phyloP scores from a whole-genome alignment of 2,113 vertebrate species.

The Phoenicopterus ruber region DNA sequence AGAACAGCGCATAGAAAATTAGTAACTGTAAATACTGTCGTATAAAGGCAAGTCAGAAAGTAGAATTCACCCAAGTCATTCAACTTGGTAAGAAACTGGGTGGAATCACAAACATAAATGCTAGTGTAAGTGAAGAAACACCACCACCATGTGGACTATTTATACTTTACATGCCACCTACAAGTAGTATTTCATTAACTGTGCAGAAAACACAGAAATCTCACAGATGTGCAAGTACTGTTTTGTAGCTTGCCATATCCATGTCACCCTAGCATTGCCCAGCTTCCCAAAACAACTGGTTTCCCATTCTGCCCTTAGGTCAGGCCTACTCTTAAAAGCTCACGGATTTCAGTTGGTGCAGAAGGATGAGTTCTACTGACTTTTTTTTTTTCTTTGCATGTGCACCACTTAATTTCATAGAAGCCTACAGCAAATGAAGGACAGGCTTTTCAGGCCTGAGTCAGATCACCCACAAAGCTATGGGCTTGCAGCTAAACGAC shows the following conservation, averaged over 20 bases:
- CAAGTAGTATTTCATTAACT: not conserved
- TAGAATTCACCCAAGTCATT: not conserved
- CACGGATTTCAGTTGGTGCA: not conserved
- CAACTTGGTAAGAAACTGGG: rapidly evolving
- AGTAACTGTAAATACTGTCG: not conserved
- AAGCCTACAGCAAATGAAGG: not conserved
- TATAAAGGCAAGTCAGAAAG: not conserved
- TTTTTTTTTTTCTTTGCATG: not conserved
- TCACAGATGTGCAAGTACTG: not conserved
- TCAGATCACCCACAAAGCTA: not conserved
- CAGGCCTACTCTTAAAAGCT: not conserved
- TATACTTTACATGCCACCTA: not conserved
- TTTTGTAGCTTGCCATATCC: not conserved
- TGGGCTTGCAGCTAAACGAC: rapidly evolving
- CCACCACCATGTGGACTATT: constrained; percentile 23
- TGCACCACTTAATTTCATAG: not conserved
- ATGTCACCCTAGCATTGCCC: not conserved
- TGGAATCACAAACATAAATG: not conserved
- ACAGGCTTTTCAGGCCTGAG: not conserved
- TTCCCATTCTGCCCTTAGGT: not conserved
- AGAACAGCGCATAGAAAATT: not conserved
- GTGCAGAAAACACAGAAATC: not conserved
- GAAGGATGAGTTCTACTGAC: not conserved
- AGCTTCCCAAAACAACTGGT: not conserved
- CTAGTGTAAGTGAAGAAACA: not conserved